Evolutionary conservation across 2,888 invertebrate genomes (phyloP).

Genomic region (Bellardia bayeri): DNA sequence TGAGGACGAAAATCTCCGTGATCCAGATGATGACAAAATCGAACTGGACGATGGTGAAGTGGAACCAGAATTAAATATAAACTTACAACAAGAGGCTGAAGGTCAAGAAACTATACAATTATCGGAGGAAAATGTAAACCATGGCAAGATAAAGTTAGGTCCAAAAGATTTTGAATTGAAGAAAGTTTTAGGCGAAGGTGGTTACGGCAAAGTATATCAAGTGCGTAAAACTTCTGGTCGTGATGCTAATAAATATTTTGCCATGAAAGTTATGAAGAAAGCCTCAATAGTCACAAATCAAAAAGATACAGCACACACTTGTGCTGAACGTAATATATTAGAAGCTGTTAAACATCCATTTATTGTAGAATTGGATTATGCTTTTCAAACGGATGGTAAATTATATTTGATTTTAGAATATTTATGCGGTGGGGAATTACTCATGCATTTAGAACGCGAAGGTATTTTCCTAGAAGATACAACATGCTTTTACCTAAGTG

Average conservation of each 20-base stretch:
- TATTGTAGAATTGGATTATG: too few relatives aligned
- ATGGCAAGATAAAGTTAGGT: too few relatives aligned
- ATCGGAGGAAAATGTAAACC: constrained; percentile 77
- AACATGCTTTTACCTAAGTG: too few relatives aligned
- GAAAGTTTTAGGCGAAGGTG: too few relatives aligned
- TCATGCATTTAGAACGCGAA: constrained; percentile 99
- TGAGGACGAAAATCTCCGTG: constrained; percentile 90
- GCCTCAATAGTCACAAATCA: constrained; percentile 98
- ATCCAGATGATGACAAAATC: constrained; percentile 93
- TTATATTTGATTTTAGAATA: constrained; percentile 90
- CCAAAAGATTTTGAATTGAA: too few relatives aligned
- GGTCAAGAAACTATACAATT: constrained; percentile 88
- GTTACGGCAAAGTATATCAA: constrained; percentile 97
- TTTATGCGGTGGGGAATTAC: constrained; percentile 99
- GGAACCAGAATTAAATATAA: too few relatives aligned
- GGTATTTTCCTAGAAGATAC: constrained; percentile 99
- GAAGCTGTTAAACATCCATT: too few relatives aligned
- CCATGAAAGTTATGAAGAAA: constrained; percentile 99
- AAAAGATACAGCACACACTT: too few relatives aligned
- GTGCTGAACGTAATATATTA: too few relatives aligned
- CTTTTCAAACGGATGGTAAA: too few relatives aligned
- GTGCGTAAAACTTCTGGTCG: constrained; percentile 95
- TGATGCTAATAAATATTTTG: constrained; percentile 97
- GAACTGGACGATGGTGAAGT: constrained; percentile 91
- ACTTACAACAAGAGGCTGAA: constrained; percentile 81